phyloP scores from a whole-genome alignment of 30 jellyfish, hydroid and myxozoan species.

The Hydractinia symbiolongicarpus region DNA sequence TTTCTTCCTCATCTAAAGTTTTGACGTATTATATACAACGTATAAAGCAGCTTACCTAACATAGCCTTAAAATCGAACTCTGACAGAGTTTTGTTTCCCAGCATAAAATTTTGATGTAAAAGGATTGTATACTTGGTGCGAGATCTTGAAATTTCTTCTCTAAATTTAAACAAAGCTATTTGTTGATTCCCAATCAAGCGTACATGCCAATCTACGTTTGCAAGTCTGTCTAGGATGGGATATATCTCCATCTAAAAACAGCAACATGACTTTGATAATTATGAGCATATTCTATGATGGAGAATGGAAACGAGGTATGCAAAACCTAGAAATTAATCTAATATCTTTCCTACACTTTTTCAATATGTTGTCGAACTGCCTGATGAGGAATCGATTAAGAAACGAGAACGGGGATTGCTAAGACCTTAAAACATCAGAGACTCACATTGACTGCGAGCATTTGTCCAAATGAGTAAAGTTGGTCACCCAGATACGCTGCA shows the following conservation, averaged over 20 bases:
- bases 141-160: slow-evolving; percentile 23
- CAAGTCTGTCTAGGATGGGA: slow-evolving; percentile 26
- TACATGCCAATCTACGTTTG: slow-evolving; percentile 64
- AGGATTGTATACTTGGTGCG: slow-evolving; percentile 38
- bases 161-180: slow-evolving; percentile 51
- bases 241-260: slow-evolving; percentile 33
- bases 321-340: no score
- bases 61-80: slow-evolving; percentile 78
- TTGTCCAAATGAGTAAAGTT: slow-evolving; percentile 72
- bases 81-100: slow-evolving; percentile 45
- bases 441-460: slow-evolving; percentile 53
- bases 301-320: no score
- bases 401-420: no score
- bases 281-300: no score
- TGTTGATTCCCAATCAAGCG: slow-evolving; percentile 66
- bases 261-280: no score
- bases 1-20: no score
- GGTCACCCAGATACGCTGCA: slow-evolving; percentile 65
- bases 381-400: no score
- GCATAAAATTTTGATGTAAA: slow-evolving; percentile 70
- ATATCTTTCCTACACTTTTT: no score
- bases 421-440: no score
- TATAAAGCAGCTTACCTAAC: slow-evolving; percentile 43
- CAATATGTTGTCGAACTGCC: no score
- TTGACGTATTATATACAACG: background rate